Percentiles rank a stretch among this genome's conserved stretches.
Conservation (phyloP, 2,888 invertebrate species). For the Atethmia centrago region DNA sequence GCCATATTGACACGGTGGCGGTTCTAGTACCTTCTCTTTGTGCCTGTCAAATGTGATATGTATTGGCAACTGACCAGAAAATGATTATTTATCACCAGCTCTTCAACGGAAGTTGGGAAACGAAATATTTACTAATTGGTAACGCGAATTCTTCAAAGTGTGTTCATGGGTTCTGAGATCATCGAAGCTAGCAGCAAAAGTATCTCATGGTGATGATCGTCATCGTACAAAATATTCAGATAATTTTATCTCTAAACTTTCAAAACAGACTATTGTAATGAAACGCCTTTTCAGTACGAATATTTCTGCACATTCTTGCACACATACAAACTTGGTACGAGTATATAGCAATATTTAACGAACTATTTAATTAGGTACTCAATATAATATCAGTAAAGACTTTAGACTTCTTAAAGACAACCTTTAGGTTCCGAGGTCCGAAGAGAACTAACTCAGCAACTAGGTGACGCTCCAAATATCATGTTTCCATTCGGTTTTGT, state of each 20-base stretch:
- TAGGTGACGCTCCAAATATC: too few species aligned
- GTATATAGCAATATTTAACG: too few species aligned
- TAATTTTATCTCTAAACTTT: slow-evolving; percentile 36
- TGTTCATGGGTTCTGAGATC: slow-evolving; percentile 65
- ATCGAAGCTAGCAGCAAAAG: slow-evolving; percentile 60
- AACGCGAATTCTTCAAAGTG: slow-evolving; percentile 64
- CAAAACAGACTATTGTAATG: not conserved
- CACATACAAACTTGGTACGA: too few species aligned
- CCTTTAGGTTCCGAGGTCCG: too few species aligned
- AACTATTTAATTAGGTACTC: too few species aligned
- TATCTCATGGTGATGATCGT: slow-evolving; percentile 48
- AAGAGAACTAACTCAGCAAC: too few species aligned
- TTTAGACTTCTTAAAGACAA: too few species aligned
- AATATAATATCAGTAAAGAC: too few species aligned
- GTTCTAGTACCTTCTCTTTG: slow-evolving; percentile 54
- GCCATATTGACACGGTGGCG: slow-evolving; percentile 52
- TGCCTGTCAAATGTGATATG: slow-evolving; percentile 68
- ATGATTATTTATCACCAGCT: slow-evolving; percentile 67
- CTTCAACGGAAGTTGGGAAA: slow-evolving; percentile 70
- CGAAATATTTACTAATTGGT: slow-evolving; percentile 74
- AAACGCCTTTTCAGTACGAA: too few species aligned
- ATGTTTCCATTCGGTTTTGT: too few species aligned
- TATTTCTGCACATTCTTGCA: too few species aligned
- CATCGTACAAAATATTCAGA: slow-evolving; percentile 49
- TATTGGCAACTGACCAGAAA: slow-evolving; percentile 77